Percentiles rank a stretch among this genome's conserved stretches.
Conservation (phyloP, 23 tunicate species). For the Phallusia fumigata region DNA sequence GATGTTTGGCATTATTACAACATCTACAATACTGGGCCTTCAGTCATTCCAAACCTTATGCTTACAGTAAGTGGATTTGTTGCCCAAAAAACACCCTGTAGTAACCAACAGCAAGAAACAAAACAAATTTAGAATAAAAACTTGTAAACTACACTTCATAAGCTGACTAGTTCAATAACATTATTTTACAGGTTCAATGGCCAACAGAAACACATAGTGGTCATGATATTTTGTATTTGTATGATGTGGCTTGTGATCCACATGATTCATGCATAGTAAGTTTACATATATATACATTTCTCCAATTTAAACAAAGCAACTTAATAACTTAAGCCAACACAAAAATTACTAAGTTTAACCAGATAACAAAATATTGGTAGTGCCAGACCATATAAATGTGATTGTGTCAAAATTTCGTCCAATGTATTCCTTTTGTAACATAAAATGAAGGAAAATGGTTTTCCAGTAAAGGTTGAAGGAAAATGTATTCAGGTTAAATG, state of each 20-base stretch:
- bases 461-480: too few species aligned
- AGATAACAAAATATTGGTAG: too few species aligned
- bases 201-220: slow-evolving; percentile 16
- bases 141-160: neutral
- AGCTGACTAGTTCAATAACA: neutral
- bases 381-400: too few species aligned
- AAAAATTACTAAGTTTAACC: too few species aligned
- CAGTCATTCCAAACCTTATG: slow-evolving; percentile 19
- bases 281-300: neutral
- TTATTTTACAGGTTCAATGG: slow-evolving; percentile 29
- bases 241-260: slow-evolving; percentile 16
- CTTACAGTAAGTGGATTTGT: slow-evolving; percentile 22
- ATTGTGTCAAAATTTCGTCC: too few species aligned
- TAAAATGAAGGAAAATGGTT: too few species aligned
- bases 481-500: too few species aligned
- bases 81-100: neutral
- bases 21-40: slow-evolving; percentile 29
- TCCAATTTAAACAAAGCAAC: neutral
- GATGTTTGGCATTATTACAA: slow-evolving; percentile 10
- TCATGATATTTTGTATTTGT: slow-evolving; percentile 24
- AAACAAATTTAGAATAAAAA: neutral
- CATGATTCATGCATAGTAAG: slow-evolving; percentile 14
- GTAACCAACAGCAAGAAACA: too few species aligned
- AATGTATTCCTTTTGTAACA: too few species aligned
- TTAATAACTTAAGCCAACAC: too few species aligned